Base-by-base conservation (phyloP, 2,888 invertebrate species). In the Aporophyla lueneburgensis region DNA sequence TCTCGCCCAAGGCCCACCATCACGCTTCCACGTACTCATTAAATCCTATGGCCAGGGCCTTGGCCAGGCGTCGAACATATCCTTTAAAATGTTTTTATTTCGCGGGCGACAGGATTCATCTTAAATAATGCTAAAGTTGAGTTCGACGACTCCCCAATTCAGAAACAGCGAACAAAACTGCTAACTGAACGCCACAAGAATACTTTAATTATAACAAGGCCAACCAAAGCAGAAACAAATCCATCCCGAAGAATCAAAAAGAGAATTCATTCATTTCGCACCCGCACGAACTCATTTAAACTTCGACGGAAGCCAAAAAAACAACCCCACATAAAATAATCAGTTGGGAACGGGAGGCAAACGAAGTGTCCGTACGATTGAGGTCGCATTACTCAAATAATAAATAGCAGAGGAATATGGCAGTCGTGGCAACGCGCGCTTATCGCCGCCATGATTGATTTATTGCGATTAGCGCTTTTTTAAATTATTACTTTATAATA, bases 361-460 rank as follows among this genome's bases (percentile, higher is more conserved):
- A 51, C 63, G 67, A 73, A 74, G 71, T 74, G 56, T 61, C 68
- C 53, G 40, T 14, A 53, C 69, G 53, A 71, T 74, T 54, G 76
- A 63, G 81, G 71, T 71, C 68, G 56, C 84, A 75, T 81, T 83
- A 74, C 85, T 78, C 74, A 74, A 77, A 74, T 66, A 78, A 81
- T 72, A 81, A 83, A 84, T 73, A 76, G 65, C 62, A 51, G 58
- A 81, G 62, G 67, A 84, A 67, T 81, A 68, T 75, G 70, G 71
- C 65, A 66, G 69, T 58, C 61, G 58, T 27, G 62, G 83, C 83
- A 81, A 58, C 72, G 75, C 46, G 56, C 72, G 76, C 73, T 81
- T 72, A 71, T 78, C 83, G 78, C 73, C 63, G 73, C 72, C 74
- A 68, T 77, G 80, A 85, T 83, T 86, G 86, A 86, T 86, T 86